phyloP scores from a whole-genome alignment of 2,797 vertebrate genomes.

The Tadarida brasiliensis region DNA sequence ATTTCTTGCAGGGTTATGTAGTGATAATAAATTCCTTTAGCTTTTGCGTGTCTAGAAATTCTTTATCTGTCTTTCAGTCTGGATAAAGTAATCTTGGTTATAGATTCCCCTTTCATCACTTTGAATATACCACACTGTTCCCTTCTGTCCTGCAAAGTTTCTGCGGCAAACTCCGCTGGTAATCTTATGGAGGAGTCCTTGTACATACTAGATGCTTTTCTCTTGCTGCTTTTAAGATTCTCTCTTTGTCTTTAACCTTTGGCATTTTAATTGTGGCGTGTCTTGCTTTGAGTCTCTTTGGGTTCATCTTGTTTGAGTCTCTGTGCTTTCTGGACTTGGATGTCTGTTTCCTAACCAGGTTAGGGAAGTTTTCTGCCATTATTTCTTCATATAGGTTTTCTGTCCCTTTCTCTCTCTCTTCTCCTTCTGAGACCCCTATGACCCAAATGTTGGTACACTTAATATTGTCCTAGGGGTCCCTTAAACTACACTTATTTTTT shows the following conservation, averaged over 20 bases:
- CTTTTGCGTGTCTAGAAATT: neutral
- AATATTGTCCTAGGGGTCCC: neutral
- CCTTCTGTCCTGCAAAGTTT: neutral
- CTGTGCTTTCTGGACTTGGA: neutral
- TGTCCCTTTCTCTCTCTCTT: neutral
- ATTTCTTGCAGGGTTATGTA: neutral
- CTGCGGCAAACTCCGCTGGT: neutral
- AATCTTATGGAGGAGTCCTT: neutral
- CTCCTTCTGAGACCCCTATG: neutral
- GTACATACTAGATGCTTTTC: neutral
- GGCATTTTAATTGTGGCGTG: neutral
- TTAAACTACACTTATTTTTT: neutral
- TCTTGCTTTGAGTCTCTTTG: neutral
- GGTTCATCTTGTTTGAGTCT: neutral
- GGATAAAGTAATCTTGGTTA: neutral
- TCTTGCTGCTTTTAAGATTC: neutral
- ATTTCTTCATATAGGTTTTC: neutral
- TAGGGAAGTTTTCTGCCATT: neutral
- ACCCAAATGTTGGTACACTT: neutral
- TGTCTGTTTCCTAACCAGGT: neutral
- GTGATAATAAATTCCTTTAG: neutral
- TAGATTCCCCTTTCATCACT: neutral
- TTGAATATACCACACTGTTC: neutral
- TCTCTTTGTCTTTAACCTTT: neutral
- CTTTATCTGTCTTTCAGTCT: neutral